Percentiles rank a stretch among this genome's conserved stretches.
phyloP scores from a whole-genome alignment of 2,888 invertebrate genomes.

The Tiliacea citrago region DNA sequence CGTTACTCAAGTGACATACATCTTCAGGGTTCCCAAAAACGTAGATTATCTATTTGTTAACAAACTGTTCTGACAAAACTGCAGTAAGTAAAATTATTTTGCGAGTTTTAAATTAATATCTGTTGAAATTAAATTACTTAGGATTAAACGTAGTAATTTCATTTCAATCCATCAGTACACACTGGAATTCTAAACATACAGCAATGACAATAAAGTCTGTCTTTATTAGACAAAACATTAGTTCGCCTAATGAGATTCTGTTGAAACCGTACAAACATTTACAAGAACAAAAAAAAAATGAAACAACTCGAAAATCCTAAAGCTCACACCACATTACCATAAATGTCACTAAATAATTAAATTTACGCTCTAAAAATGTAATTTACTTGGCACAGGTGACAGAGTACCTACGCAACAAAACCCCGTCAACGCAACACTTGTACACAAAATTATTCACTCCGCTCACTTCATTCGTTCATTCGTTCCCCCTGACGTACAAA shows the following conservation, averaged over 20 bases:
- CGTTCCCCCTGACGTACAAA: conserved; percentile 82
- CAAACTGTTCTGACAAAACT: neutral
- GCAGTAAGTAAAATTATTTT: neutral
- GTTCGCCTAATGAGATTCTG: conserved; percentile 26
- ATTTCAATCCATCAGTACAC: conserved; percentile 17
- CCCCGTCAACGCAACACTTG: conserved; percentile 71
- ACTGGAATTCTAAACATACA: conserved; percentile 4
- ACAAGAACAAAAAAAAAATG: neutral
- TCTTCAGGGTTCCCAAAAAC: neutral
- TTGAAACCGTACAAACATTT: neutral
- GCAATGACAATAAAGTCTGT: neutral
- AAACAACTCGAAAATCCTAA: conserved; percentile 14
- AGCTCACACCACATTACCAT: conserved; percentile 43
- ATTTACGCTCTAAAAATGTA: conserved; percentile 64
- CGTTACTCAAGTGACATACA: neutral
- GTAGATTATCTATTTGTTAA: neutral
- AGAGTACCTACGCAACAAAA: conserved; percentile 62
- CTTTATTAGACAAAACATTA: conserved; percentile 22
- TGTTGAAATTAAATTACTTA: conserved; percentile 19
- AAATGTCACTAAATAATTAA: conserved; percentile 63
- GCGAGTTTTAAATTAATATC: conserved; percentile 19
- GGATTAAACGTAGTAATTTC: neutral
- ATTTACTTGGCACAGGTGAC: conserved; percentile 65
- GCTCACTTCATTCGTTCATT: conserved; percentile 81
- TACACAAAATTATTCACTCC: conserved; percentile 81